Evolutionary conservation across 2,113 vertebrate species (phyloP).

Genomic region (Panthera tigris): DNA sequence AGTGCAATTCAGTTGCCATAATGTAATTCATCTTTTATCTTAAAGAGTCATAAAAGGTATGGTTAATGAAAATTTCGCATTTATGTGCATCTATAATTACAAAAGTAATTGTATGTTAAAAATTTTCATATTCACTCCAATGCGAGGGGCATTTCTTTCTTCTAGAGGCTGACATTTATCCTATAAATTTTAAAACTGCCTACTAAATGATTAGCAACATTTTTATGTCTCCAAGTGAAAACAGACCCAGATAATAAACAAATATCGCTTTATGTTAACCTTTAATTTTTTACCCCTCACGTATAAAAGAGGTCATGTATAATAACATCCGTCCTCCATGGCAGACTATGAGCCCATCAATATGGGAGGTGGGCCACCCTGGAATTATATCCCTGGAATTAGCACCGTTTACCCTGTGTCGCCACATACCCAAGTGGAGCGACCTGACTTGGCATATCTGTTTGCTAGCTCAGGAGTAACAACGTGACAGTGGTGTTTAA

Average conservation of each 20-base stretch:
- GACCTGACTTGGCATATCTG: neutral
- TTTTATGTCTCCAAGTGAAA: neutral
- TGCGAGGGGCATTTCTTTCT: neutral
- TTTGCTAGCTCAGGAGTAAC: neutral
- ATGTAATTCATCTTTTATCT: constrained; percentile 25
- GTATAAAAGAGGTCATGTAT: neutral
- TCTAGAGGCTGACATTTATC: neutral
- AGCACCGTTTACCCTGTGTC: neutral
- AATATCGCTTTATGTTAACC: neutral
- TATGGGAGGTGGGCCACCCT: neutral
- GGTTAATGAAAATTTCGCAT: neutral
- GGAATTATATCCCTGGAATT: neutral
- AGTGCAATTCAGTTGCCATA: neutral
- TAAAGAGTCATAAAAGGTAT: neutral
- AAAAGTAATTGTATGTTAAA: neutral
- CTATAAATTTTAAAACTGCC: neutral
- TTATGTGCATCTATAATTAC: neutral
- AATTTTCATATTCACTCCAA: neutral
- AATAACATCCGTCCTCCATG: neutral
- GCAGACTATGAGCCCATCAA: accelerated
- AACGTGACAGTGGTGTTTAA: neutral
- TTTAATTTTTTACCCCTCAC: neutral
- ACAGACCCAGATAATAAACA: neutral
- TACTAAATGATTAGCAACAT: neutral
- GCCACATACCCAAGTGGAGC: neutral